These are phyloP conservation scores for Apus apus DNA, from an alignment of 2,113 vertebrate species.

Conservation along the genomic window DNA sequence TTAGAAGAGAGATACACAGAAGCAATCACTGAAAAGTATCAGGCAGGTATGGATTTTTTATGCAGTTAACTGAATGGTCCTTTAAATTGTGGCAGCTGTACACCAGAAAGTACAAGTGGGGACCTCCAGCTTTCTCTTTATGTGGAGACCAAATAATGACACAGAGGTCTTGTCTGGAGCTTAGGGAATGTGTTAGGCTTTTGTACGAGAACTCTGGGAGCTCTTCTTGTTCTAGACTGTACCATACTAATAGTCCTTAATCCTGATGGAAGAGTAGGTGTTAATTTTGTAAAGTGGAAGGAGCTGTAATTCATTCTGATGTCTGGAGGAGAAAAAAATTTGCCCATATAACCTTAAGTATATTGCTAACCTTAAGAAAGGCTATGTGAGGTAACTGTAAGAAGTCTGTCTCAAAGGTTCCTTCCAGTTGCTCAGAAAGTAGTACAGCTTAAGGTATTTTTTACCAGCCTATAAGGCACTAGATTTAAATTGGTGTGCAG, in stretches of 20 bases:
- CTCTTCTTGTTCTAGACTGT: background rate
- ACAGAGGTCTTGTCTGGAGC: background rate
- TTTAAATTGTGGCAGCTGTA: background rate
- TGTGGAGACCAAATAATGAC: background rate
- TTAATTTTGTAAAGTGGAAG: background rate
- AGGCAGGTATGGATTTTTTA: background rate
- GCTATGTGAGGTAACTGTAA: background rate
- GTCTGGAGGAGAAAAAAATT: background rate
- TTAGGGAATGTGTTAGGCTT: background rate
- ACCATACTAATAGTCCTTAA: background rate
- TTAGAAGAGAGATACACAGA: background rate
- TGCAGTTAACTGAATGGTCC: background rate
- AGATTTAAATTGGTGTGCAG: constrained; percentile 53
- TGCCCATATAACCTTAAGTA: background rate
- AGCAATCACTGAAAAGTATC: background rate
- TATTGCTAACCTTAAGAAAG: constrained; percentile 5
- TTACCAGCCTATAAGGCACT: constrained; percentile 14
- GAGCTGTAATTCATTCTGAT: background rate
- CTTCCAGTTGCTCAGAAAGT: constrained; percentile 34
- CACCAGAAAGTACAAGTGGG: background rate
- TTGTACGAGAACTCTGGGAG: background rate
- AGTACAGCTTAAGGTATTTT: constrained; percentile 51
- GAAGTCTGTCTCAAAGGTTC: constrained; percentile 28
- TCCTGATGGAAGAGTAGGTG: background rate
- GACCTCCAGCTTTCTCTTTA: background rate